A percentile compares a stretch with the other conserved stretches of the same genome.
phyloP scores from a whole-genome alignment of 2,113 vertebrate genomes.

The Cisticola juncidis region DNA sequence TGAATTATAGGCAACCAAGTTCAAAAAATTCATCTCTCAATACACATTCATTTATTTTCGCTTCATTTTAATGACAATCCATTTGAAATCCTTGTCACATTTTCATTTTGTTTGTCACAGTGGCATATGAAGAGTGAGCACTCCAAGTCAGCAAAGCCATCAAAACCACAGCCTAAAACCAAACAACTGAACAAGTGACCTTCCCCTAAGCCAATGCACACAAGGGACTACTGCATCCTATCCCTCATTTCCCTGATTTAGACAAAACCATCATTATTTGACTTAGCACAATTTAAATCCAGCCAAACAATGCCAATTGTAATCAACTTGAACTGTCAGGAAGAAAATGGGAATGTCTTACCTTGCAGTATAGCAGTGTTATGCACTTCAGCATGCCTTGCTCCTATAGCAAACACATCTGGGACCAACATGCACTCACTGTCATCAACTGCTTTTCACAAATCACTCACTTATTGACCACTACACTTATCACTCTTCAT shows the following conservation, averaged over 20 bases:
- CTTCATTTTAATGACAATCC: neutral
- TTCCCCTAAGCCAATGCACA: neutral
- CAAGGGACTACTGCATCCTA: neutral
- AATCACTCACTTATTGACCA: slow-evolving; percentile 27
- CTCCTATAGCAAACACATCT: neutral
- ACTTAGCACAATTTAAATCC: neutral
- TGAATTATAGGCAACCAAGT: neutral
- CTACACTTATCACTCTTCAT: neutral
- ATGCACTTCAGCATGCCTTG: neutral
- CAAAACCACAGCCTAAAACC: neutral
- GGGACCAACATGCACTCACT: neutral
- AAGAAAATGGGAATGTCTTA: neutral
- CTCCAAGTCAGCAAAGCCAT: neutral
- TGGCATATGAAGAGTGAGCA: neutral
- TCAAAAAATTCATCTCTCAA: neutral
- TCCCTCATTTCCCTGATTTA: neutral
- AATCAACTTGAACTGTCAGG: neutral
- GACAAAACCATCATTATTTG: neutral
- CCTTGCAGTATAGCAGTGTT: neutral
- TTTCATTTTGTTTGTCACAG: neutral
- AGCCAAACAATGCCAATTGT: neutral
- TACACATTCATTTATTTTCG: neutral
- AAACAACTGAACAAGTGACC: neutral
- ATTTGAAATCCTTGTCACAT: neutral
- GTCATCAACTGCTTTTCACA: neutral